phyloP scores from a whole-genome alignment of 2,888 invertebrate species.

The Spatulosminthurus flaviceps region DNA sequence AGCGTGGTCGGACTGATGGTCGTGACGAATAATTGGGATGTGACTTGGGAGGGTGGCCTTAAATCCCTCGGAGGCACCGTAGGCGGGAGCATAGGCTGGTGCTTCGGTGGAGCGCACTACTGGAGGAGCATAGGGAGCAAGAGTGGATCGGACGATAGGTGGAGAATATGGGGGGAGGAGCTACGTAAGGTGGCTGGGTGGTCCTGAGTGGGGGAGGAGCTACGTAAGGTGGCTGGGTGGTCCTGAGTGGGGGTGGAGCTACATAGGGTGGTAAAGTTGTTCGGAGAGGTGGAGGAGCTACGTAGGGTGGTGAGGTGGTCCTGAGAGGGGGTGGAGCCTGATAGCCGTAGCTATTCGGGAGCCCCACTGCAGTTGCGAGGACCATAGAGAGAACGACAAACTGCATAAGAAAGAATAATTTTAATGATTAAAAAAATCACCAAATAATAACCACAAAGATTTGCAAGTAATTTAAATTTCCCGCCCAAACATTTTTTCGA shows the following conservation, averaged over 20 bases:
- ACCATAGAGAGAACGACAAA: slow-evolving; percentile 44
- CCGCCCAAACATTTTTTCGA: too few relatives aligned
- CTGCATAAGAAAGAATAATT: slow-evolving; percentile 42
- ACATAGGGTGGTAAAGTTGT: neutral
- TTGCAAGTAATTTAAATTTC: too few relatives aligned
- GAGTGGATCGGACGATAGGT: neutral
- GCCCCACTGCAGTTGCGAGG: slow-evolving; percentile 42
- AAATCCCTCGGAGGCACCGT: neutral
- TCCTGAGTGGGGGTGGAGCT: slow-evolving; percentile 9
- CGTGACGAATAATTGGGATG: slow-evolving; percentile 56
- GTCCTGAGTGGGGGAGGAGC: slow-evolving; percentile 3
- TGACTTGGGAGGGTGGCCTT: neutral
- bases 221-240: neutral
- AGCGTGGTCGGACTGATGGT: slow-evolving; percentile 50
- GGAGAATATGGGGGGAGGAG: neutral
- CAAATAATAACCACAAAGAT: too few relatives aligned
- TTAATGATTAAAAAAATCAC: neutral
- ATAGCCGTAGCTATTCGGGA: slow-evolving; percentile 40
- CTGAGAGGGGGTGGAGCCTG: slow-evolving; percentile 25
- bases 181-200: neutral
- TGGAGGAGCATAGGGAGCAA: slow-evolving; percentile 5
- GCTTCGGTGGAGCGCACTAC: neutral
- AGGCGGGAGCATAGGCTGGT: slow-evolving; percentile 14
- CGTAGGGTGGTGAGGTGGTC: neutral
- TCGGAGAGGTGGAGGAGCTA: slow-evolving; percentile 8